A percentile compares a stretch with the other conserved stretches of the same genome.
phyloP scores from a whole-genome alignment of 2,113 vertebrate genomes.

The Scomber scombrus region DNA sequence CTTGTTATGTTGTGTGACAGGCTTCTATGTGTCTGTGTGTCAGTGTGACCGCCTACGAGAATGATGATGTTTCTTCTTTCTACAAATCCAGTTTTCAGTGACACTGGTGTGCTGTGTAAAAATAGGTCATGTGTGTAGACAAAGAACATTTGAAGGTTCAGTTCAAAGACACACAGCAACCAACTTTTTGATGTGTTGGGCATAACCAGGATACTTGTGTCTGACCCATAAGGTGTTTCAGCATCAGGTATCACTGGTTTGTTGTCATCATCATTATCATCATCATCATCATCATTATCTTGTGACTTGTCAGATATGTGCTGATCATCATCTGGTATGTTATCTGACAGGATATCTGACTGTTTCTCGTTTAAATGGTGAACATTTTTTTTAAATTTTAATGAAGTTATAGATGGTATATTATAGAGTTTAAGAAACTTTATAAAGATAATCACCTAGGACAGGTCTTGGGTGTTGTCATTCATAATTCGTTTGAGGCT shows the following conservation, averaged over 20 bases:
- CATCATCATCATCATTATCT: background rate
- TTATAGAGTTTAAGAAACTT: background rate
- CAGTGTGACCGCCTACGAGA: too few species aligned
- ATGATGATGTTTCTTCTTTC: too few species aligned
- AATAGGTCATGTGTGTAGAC: too few species aligned
- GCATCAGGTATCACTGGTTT: background rate
- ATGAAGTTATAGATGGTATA: background rate
- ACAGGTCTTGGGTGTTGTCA: background rate
- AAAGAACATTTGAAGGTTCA: too few species aligned
- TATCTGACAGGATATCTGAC: background rate
- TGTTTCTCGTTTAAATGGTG: background rate
- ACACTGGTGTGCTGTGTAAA: too few species aligned
- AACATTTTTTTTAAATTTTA: background rate
- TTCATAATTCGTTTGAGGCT: background rate
- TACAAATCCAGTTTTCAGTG: too few species aligned
- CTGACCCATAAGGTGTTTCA: background rate
- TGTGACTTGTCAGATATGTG: background rate
- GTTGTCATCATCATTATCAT: conserved; percentile 22
- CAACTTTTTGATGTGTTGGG: background rate
- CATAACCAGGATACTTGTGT: background rate
- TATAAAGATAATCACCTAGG: background rate
- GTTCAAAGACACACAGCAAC: too few species aligned
- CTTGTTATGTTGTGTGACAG: too few species aligned
- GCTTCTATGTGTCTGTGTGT: too few species aligned
- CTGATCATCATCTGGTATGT: background rate